These are phyloP conservation scores for Thera obeliscata DNA, from an alignment of 2,888 invertebrate species.

Conservation along the genomic window DNA sequence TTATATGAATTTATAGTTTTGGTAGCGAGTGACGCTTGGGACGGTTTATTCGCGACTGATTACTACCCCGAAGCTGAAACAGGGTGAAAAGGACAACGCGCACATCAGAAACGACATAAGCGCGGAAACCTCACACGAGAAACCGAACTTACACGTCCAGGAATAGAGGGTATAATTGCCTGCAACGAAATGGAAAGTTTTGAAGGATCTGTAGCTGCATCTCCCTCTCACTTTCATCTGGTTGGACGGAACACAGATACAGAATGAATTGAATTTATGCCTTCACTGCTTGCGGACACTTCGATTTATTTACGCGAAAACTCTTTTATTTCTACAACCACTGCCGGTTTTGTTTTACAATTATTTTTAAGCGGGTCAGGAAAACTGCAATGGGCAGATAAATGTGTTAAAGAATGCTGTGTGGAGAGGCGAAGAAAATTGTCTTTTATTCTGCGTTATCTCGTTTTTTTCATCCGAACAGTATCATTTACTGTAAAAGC, in stretches of 20 bases:
- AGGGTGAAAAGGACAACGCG: slow-evolving; percentile 79
- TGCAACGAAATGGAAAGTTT: slow-evolving; percentile 53
- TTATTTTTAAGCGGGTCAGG: background rate
- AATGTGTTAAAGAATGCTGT: slow-evolving; percentile 4
- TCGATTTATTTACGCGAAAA: slow-evolving; percentile 54
- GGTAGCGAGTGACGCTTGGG: slow-evolving; percentile 69
- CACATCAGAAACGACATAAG: slow-evolving; percentile 50
- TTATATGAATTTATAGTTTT: slow-evolving; percentile 43
- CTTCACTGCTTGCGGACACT: slow-evolving; percentile 55
- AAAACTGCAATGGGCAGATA: slow-evolving; percentile 33
- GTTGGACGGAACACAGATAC: slow-evolving; percentile 76
- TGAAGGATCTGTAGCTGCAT: slow-evolving; percentile 71
- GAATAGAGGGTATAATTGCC: slow-evolving; percentile 40
- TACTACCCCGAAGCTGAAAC: slow-evolving; percentile 68
- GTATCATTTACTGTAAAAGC: slow-evolving; percentile 38
- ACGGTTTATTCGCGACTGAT: slow-evolving; percentile 81
- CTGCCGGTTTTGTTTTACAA: slow-evolving; percentile 14
- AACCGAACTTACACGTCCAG: slow-evolving; percentile 30
- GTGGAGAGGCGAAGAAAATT: slow-evolving; percentile 23
- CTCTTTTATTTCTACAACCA: slow-evolving; percentile 44
- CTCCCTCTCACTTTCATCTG: slow-evolving; percentile 73
- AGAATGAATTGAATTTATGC: slow-evolving; percentile 80
- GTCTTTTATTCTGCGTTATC: slow-evolving; percentile 42
- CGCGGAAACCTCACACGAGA: slow-evolving; percentile 40
- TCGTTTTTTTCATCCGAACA: slow-evolving; percentile 42